Evolutionary conservation across 1,140 invertebrate genomes (phyloP), one percentile per base, ranked within the genome.

Genomic region (Drosophila hydei): DNA sequence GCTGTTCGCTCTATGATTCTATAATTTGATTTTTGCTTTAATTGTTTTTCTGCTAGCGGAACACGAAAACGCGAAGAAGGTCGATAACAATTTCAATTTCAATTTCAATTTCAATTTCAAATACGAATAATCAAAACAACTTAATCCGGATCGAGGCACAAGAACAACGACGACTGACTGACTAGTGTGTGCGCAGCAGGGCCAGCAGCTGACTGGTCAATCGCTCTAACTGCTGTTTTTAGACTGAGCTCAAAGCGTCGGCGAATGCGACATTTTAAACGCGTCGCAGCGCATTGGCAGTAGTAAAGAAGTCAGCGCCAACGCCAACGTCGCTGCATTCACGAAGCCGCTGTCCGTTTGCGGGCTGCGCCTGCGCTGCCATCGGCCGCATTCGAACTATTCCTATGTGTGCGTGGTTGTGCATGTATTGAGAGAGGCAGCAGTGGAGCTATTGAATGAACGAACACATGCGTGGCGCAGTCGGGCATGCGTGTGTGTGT

Each of bases 221-320:
- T 70, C 68, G 55, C 78, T 74, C 38, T 71, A 74, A 80, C 59
- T 85, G 78, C 61, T 47, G 70, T 67, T 56, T 76, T 64, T 72
- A 75, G 74, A 85, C 77, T 87, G 81, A 85, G 81, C 70, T 87
- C 74, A 60, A 60, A 71, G 45, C 70, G 43, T 63, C 67, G 51
- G 45, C 62, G 65, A 77, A 77, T 62, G 80, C 80, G 67, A 59
- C 79, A 76, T 83, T 83, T 83, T 83, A 83, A 83, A 76, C 72
- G 67, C 67, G 60, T 27, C 67, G 75, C 76, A 55, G 18, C 48
- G 43, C 14, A 45, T 33, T 45, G 25, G n/a, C 45, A n/a, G 12
- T 21, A 42, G 23, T 55, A 61, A 51, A 40, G 54, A 25, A 43
- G 54, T 5, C 52, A 54, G 21, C 47, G 55, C 38, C 40, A 47